phyloP scores from a whole-genome alignment of 2,888 invertebrate species.

The Xanthia icteritia region DNA sequence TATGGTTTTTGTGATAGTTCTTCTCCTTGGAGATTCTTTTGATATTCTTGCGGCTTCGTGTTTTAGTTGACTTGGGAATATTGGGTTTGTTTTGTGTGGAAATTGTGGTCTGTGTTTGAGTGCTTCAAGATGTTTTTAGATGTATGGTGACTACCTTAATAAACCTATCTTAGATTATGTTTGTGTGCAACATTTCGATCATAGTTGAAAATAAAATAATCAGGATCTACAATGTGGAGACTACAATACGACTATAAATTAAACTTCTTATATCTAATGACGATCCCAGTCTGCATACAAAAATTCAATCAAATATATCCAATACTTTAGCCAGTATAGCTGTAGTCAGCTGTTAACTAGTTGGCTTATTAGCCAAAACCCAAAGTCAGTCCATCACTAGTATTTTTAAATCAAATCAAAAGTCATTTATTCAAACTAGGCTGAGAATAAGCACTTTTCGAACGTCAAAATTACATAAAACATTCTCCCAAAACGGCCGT shows the following conservation, averaged over 20 bases:
- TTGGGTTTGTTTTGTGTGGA: slow-evolving; percentile 11
- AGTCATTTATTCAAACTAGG: no score
- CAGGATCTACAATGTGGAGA: not conserved
- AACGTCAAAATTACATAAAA: no score
- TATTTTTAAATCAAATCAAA: no score
- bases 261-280: not conserved
- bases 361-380: no score
- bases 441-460: no score
- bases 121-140: slow-evolving; percentile 3
- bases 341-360: no score
- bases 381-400: no score
- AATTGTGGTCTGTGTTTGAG: slow-evolving; percentile 12
- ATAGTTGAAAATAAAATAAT: not conserved
- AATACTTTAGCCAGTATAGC: no score
- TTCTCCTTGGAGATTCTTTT: slow-evolving; percentile 50
- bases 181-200: no score
- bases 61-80: slow-evolving; percentile 37
- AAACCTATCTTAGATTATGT: not conserved
- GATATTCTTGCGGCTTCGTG: slow-evolving; percentile 48
- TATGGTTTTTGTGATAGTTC: slow-evolving; percentile 63
- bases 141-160: not conserved
- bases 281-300: no score
- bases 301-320: no score
- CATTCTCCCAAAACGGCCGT: no score
- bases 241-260: not conserved